phyloP scores from a whole-genome alignment of 2,113 vertebrate species.

The Microcebus tavaratra region DNA sequence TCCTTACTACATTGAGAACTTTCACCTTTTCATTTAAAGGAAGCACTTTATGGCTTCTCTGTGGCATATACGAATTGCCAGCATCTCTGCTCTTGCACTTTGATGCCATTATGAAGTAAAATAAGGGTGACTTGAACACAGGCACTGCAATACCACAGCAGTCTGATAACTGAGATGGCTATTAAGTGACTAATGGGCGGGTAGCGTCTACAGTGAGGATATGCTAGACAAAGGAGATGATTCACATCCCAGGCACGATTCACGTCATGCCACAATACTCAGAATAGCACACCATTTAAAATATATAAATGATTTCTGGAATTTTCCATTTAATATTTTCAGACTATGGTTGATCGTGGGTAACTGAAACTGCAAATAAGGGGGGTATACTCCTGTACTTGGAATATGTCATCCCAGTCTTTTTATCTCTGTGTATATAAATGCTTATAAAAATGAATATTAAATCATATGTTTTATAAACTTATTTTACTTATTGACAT shows the following conservation, averaged over 20 bases:
- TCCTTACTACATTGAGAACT: neutral
- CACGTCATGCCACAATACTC: neutral
- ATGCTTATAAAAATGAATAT: neutral
- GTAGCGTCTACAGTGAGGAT: neutral
- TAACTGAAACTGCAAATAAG: neutral
- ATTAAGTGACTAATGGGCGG: neutral
- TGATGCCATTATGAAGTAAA: neutral
- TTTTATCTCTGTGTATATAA: neutral
- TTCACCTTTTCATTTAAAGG: neutral
- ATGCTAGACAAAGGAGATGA: neutral
- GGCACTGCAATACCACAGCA: neutral
- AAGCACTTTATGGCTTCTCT: neutral
- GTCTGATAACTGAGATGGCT: neutral
- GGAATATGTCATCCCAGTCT: neutral
- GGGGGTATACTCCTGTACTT: neutral
- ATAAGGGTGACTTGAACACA: neutral
- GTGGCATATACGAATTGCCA: neutral
- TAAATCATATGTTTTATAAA: constrained; percentile 5
- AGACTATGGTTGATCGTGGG: neutral
- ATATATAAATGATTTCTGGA: neutral
- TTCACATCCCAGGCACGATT: neutral
- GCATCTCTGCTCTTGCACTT: neutral
- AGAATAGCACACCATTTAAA: neutral
- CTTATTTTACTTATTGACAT: neutral
- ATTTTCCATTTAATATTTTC: neutral